Evolutionary conservation across 53 echinoderm and acorn worm genomes (phyloP), one percentile per base, ranked within the genome.

Genomic region (Patiria pectinifera): DNA sequence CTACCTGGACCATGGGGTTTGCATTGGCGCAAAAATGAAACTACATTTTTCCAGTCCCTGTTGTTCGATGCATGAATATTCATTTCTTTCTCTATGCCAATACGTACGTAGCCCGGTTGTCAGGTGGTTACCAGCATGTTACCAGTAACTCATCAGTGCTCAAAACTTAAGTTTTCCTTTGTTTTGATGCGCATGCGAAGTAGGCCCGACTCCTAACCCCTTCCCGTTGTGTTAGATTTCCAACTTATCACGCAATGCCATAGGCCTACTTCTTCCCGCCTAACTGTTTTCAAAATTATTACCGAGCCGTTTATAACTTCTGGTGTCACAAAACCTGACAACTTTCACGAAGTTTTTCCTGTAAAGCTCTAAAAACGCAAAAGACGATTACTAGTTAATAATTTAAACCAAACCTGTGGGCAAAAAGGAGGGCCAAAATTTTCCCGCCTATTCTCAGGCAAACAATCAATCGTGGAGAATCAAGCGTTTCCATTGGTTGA

Each of bases 21-120:
- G 74, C 58, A 47, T 49, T 66, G 66, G 77, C 81, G 21, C 80
- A 61, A 90, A 90, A 90, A 90, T 47, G 90, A 90, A 90, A 90
- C 90, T 90, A 80, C 80, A 46, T 80, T 53, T 53, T 71, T 86
- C 24, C 5, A 79, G 18, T 2, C 59, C 69, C 81, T 80, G 66
- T 53, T 53, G 90, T 81, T 90, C 43, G 47, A 66, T 18, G 46
- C 44, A 66, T 90, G 90, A 62, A 90, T 90, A 90, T 90, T 80
- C 53, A 90, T 89, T 90, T 80, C 80, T 77, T 15, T 77, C 80
- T 19, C 16, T 19, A 35, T 35, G 8, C 63, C 47, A 81, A 63
- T 59, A 21, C 80, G 46, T 46, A 45, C 19, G 53, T 48, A 62
- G 8, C 74, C 86, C 23, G 21, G 71, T 74, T 58, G 22, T 58